A percentile compares a stretch with the other conserved stretches of the same genome.
Evolutionary conservation across 2,888 invertebrate genomes (phyloP).

Genomic region (Epistrophe eligans): DNA sequence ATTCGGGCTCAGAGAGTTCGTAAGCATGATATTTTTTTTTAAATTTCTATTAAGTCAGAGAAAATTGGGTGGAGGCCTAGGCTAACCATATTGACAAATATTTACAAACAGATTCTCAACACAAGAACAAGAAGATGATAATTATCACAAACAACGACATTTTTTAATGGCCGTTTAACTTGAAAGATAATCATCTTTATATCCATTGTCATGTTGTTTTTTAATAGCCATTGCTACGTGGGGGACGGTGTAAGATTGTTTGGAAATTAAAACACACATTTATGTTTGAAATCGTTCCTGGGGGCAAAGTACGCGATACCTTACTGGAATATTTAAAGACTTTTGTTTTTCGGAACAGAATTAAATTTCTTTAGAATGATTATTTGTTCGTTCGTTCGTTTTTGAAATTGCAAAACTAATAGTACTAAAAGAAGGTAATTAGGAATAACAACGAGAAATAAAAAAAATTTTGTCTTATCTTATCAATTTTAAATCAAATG

Average conservation of each 20-base stretch:
- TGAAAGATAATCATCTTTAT: slow-evolving; percentile 9
- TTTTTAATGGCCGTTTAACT: not conserved
- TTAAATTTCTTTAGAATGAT: not conserved
- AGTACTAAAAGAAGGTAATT: not conserved
- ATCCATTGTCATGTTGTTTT: not conserved
- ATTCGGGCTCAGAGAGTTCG: not conserved
- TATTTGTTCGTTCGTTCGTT: not conserved
- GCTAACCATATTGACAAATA: not conserved
- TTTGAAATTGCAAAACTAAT: not conserved
- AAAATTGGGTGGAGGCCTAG: not conserved
- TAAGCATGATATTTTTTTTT: not conserved
- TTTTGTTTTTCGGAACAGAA: not conserved
- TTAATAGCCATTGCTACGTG: not conserved
- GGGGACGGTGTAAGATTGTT: not conserved
- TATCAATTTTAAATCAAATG: too few relatives aligned
- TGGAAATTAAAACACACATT: not conserved
- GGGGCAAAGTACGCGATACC: not conserved
- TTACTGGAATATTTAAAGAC: not conserved
- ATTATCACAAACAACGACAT: not conserved
- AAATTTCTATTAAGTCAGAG: not conserved
- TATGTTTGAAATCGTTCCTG: not conserved
- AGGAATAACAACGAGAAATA: not conserved
- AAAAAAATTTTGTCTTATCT: not conserved
- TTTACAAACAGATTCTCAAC: not conserved
- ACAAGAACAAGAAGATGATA: not conserved